Base-by-base conservation (phyloP, 2,797 vertebrate species). In the Phyllotis vaccarum region DNA sequence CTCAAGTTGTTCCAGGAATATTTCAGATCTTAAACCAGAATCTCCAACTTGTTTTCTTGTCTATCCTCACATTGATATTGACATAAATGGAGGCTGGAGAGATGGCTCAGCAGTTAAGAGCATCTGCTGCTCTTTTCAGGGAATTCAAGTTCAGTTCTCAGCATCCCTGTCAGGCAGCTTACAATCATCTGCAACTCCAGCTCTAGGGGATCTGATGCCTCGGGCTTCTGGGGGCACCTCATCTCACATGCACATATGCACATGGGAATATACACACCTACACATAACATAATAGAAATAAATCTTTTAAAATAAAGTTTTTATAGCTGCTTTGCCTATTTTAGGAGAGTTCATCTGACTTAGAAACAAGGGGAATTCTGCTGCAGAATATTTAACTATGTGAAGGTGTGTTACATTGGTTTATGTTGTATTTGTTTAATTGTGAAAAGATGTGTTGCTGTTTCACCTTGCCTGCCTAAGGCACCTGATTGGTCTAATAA, bases 301-400 rank as follows among this genome's bases (percentile, higher is more conserved):
- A 62, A 64, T 43, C 40, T 82, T 83, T 37, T 31, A 64, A 81
- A 79, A n/a, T 78, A 17, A 79, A 54, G 21, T 3, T 22, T 34
- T 19, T 34, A 49, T 66, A 66, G 22, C 11, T 46, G 3, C 43
- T 31, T 94, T 34, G 19, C 66, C 29, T 79, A 52, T 91, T 79
- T 54, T 34, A 7, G 66, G 75, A 86, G 74, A 90, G 37, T 79
- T 88, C 12, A 54, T 86, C 46, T 94, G 81, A 72, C 88, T 72
- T 60, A 86, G 91, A 93, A 87, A 72, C 56, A 91, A 93, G 85
- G 40, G 5, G 34, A n/a, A 6, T 82, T 22, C 10, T 40, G 31
- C 19, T 68, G 16, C n/a, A 37, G 70, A 24, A 72, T 24, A 72
- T 40, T 40, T 72, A 72, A 24, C 37, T 72, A 40, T 22, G n/a